Evolutionary conservation across 2,888 invertebrate species (phyloP).

Genomic region (Penaeus monodon): DNA sequence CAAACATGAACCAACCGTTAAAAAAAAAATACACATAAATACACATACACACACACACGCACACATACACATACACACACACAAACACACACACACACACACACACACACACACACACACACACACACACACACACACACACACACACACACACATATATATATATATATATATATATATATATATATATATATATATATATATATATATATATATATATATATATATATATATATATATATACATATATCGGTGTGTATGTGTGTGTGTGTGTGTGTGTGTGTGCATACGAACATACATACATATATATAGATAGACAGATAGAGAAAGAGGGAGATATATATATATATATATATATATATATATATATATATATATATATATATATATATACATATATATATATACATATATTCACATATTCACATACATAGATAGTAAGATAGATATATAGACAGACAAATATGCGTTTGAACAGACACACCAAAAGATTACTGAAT

Average conservation of each 20-base stretch:
- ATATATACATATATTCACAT: not conserved
- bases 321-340: not conserved
- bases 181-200: constrained; percentile 31
- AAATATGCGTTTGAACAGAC: too few species aligned
- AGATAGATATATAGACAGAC: too few species aligned
- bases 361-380: constrained; percentile 1
- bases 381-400: not conserved
- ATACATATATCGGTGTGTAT: too few species aligned
- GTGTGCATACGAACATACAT: not conserved
- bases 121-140: too few species aligned
- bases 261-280: too few species aligned
- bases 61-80: too few species aligned
- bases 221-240: constrained; percentile 25
- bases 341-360: not conserved
- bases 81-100: too few species aligned
- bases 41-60: too few species aligned
- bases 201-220: constrained; percentile 33
- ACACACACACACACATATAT: not conserved
- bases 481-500: not conserved
- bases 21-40: too few species aligned
- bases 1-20: too few species aligned
- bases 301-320: not conserved
- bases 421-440: not conserved
- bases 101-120: too few species aligned
- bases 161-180: not conserved